Base-by-base conservation (phyloP, 2,113 vertebrate species). In the Lethenteron reissneri region DNA sequence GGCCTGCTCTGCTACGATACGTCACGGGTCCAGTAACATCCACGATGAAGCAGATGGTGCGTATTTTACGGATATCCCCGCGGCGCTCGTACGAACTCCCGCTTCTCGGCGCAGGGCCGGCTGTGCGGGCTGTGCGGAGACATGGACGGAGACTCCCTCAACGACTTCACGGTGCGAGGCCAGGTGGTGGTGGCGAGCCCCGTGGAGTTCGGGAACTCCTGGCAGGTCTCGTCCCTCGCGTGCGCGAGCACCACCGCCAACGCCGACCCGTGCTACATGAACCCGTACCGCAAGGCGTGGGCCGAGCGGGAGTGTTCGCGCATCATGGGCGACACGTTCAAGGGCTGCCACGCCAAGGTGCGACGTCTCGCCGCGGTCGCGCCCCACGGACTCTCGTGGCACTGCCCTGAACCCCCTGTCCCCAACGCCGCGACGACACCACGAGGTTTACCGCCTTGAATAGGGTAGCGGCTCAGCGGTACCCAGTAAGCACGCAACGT, bases 81-180 rank as follows among this genome's bases (percentile, higher is more conserved):
- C 41, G 41, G 41, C 41, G 6, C 41, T 41, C 5, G 6, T 41
- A 41, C 41, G n/a, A 41, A 41, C 3, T 41, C 41, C 41, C 41
- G 41, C 41, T 41, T 41, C 41, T 41, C 41, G 41, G 6, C n/a
- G 2, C 60, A 99, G 94, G 86, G 85, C 59, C 72, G 80, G 2
- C 80, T 96, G 12, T 99, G 94, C 69, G 94, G 94, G 58, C 81
- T 99, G n/a, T 97, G 94, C 74, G 94, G 94, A 72, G 83, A 96
- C 81, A 96, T 87, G 56, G 85, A 99, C 75, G 81, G 80, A 70
- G 85, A 85, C 69, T 82, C 82, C 74, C 80, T 72, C 74, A 90
- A 97, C 58, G 92, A 99, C 77, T 92, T 89, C 77, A 96, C 83
- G 74, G 88, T 85, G 68, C 83, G 87, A 60, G 80, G 76, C 69